A percentile compares a stretch with the other conserved stretches of the same genome.
phyloP scores from a whole-genome alignment of 1,140 invertebrate genomes.

The Ladona fulva region DNA sequence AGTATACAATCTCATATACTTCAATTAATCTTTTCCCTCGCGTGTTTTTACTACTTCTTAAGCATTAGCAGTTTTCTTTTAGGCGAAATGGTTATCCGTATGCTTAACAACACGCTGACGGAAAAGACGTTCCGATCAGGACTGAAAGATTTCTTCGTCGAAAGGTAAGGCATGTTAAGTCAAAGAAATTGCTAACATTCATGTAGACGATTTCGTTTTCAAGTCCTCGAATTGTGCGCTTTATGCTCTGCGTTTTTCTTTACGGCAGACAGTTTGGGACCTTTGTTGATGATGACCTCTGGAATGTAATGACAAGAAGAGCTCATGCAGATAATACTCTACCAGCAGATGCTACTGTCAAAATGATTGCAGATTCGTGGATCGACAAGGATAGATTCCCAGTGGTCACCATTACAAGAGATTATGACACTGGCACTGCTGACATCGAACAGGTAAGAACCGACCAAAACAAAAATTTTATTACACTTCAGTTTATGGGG shows the following conservation, averaged over 20 bases:
- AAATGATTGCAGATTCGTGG: constrained; percentile 67
- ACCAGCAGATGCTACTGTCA: constrained; percentile 42
- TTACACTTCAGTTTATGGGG: too few species aligned
- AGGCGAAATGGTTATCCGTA: constrained; percentile 83
- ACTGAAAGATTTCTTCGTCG: constrained; percentile 56
- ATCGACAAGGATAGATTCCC: constrained; percentile 70
- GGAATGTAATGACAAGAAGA: constrained; percentile 60
- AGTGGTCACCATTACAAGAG: constrained; percentile 58
- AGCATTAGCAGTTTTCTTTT: constrained; percentile 27
- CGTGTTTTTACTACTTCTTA: background rate
- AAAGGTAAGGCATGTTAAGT: constrained; percentile 48
- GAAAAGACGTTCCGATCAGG: constrained; percentile 66
- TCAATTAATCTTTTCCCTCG: background rate
- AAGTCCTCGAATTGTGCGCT: constrained; percentile 13
- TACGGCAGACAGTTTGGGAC: constrained; percentile 54
- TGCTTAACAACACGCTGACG: constrained; percentile 83
- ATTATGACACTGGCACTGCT: constrained; percentile 55
- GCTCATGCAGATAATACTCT: constrained; percentile 48
- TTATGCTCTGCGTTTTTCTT: constrained; percentile 15
- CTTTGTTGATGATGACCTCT: constrained; percentile 72
- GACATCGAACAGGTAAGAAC: constrained; percentile 54
- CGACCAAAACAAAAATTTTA: too few species aligned
- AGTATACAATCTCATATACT: too few species aligned
- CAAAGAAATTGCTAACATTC: background rate
- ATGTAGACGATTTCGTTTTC: background rate